Evolutionary conservation across 1,140 invertebrate genomes (phyloP), one percentile per base, ranked within the genome.

Genomic region (Aleiodes sp.): DNA sequence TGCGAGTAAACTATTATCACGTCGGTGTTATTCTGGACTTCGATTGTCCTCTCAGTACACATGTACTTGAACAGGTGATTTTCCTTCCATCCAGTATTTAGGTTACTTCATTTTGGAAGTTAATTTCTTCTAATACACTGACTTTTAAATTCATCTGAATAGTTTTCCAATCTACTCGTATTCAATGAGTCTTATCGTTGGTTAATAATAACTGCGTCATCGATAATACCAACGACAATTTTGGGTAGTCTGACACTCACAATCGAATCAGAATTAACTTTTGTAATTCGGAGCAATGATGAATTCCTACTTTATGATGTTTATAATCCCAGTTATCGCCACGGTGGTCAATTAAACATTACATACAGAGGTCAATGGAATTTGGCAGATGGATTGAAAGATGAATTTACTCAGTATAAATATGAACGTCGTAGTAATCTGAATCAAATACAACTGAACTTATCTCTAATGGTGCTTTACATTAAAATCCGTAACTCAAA

Each of bases 391-490:
- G 84, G 85, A 10, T 76, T 87, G 16, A 70, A 76, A 43, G 68
- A 84, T 28, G 68, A 78, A 24, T 56, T 79, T 2, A 80, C 79
- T 56, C 76, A 79, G 46, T 84, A 83, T 68, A 84, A 82, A 65
- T 85, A 86, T 29, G 86, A 86, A 70, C 78, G 82, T 12, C 80
- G 88, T 57, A 80, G 80, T 70, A 81, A 89, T 79, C 84, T 89
- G 72, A 78, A 87, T 65, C 84, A 86, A 14, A 76, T 88, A 28
- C 60, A 73, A 31, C 78, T 89, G 16, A 88, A 88, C 70, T 82
- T 83, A 70, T 83, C 87, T 66, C 78, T 84, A 68, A 82, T 85
- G 79, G 88, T 89, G 76, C 8, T 16, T 3, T 4, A 4, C 16
- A 52, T 52, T 52, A n/a, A n/a, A n/a, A n/a, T n/a, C n/a, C n/a